phyloP scores from a whole-genome alignment of 2,888 invertebrate genomes.

The Apocheima hispidaria region DNA sequence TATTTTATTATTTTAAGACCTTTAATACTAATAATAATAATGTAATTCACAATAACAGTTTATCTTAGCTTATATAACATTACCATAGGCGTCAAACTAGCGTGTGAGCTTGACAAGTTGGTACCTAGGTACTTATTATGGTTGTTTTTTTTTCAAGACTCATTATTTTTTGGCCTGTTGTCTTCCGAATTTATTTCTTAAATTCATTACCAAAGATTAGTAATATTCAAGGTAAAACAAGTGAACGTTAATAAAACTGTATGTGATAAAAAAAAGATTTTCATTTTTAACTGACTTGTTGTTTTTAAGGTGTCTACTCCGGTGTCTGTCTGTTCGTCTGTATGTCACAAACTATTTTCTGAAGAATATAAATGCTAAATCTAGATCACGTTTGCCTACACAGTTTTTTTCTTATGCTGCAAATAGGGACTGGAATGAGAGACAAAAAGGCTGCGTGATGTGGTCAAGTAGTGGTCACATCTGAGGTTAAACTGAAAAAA shows the following conservation, averaged over 20 bases:
- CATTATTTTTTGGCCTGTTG: slow-evolving; percentile 9
- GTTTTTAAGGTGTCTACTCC: neutral
- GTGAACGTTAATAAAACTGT: slow-evolving; percentile 31
- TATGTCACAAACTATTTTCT: too few relatives aligned
- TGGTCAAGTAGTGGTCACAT: too few relatives aligned
- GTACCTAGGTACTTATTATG: neutral
- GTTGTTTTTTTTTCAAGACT: neutral
- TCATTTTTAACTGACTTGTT: neutral
- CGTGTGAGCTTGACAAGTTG: neutral
- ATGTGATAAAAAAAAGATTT: slow-evolving; percentile 13
- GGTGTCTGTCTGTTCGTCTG: too few relatives aligned
- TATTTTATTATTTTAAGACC: too few relatives aligned
- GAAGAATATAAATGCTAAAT: too few relatives aligned
- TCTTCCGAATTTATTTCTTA: slow-evolving; percentile 35
- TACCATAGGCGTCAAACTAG: neutral
- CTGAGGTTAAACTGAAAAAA: too few relatives aligned
- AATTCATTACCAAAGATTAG: slow-evolving; percentile 36
- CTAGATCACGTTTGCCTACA: too few relatives aligned
- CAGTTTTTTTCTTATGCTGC: too few relatives aligned
- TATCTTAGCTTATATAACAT: neutral
- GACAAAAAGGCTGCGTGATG: too few relatives aligned
- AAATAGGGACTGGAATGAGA: too few relatives aligned
- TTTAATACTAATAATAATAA: too few relatives aligned
- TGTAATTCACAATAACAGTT: too few relatives aligned
- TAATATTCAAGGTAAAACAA: slow-evolving; percentile 26